phyloP scores from a whole-genome alignment of 2,113 vertebrate species.

The Colaptes auratus region DNA sequence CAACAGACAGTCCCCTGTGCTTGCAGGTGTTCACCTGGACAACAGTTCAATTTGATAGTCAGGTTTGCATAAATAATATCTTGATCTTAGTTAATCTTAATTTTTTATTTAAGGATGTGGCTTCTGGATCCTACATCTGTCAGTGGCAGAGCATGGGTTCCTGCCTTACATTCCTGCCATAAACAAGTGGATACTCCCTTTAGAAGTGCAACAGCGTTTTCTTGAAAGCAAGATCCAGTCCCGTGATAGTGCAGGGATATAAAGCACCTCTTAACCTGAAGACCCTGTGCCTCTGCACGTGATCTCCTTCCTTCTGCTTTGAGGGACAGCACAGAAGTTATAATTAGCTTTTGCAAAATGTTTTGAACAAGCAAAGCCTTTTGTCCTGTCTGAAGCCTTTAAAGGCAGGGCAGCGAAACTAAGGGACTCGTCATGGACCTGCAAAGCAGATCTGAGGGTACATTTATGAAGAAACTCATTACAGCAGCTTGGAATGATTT shows the following conservation, averaged over 20 bases:
- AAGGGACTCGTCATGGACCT: not conserved
- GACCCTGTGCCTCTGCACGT: constrained; percentile 16
- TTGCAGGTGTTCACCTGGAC: not conserved
- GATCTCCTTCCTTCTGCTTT: not conserved
- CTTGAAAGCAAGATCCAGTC: constrained; percentile 18
- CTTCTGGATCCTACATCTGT: not conserved
- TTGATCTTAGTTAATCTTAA: not conserved
- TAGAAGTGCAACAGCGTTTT: not conserved
- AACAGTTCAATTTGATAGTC: not conserved
- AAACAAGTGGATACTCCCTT: not conserved
- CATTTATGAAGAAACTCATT: not conserved
- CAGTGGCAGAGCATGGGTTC: not conserved
- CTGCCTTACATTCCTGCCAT: not conserved
- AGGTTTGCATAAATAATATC: not conserved
- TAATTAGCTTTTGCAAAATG: constrained; percentile 14
- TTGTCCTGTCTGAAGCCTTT: not conserved
- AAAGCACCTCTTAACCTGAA: not conserved
- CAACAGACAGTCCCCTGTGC: not conserved
- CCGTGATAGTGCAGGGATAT: not conserved
- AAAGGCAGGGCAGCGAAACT: not conserved
- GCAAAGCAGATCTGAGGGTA: not conserved
- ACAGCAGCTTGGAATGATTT: not conserved
- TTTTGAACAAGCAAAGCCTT: not conserved
- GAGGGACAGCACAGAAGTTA: not conserved
- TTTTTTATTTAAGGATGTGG: not conserved